These are phyloP conservation scores for Chaetorhynchus papuensis DNA, from an alignment of 2,113 vertebrate genomes.

Conservation along the genomic window DNA sequence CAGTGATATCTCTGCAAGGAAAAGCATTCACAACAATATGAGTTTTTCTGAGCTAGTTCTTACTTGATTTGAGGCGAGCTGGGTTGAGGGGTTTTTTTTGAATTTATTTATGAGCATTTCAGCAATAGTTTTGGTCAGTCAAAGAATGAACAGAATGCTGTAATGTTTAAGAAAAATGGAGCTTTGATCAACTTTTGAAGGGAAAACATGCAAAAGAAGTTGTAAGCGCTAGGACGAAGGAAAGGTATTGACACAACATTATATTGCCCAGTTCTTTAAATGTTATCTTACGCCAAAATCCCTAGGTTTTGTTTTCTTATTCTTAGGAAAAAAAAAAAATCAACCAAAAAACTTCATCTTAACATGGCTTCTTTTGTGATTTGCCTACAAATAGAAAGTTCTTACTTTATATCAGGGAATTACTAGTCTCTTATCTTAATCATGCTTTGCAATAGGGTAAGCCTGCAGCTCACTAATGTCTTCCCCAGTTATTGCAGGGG, in stretches of 20 bases:
- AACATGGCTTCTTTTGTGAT: constrained; percentile 1
- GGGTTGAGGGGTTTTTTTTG: neutral
- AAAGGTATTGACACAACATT: neutral
- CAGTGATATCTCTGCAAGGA: neutral
- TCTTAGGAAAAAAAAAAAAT: neutral
- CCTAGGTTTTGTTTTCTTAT: neutral
- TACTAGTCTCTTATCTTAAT: neutral
- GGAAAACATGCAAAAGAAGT: neutral
- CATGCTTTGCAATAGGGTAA: neutral
- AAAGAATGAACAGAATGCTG: constrained; percentile 24
- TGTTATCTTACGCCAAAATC: neutral
- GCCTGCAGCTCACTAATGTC: neutral
- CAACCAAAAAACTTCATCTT: neutral
- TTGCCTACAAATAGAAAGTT: neutral
- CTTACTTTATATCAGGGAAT: neutral
- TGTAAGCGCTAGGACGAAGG: neutral
- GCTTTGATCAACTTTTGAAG: neutral
- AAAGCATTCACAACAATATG: neutral
- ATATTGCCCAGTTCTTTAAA: neutral
- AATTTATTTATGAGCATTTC: constrained; percentile 50
- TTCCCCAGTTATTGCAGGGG: neutral
- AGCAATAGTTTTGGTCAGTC: constrained; percentile 45
- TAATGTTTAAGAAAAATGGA: neutral
- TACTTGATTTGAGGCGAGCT: neutral
- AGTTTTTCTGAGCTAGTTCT: constrained; percentile 17